phyloP scores from a whole-genome alignment of 2,797 vertebrate genomes.

The Leptatherina wallacei region DNA sequence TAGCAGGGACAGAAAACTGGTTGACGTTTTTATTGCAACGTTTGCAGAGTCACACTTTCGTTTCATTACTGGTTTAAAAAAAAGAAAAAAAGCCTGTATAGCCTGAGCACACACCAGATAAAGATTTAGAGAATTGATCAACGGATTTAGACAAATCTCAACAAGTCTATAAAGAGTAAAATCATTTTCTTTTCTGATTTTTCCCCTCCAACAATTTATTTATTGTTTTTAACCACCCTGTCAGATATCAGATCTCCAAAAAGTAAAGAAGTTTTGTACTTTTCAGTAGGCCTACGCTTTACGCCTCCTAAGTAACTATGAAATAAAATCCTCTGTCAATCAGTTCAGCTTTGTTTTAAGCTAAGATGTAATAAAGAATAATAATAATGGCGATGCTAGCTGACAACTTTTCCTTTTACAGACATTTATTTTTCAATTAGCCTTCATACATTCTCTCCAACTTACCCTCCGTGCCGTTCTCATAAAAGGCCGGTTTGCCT shows the following conservation, averaged over 20 bases:
- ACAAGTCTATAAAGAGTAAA: neutral
- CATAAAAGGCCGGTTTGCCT: slow-evolving; percentile 83
- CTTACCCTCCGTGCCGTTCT: slow-evolving; percentile 78
- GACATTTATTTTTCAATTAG: neutral
- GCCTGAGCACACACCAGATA: neutral
- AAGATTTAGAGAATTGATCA: neutral
- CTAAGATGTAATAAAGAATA: neutral
- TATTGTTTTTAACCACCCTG: neutral
- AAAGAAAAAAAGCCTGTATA: neutral
- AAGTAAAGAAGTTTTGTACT: neutral
- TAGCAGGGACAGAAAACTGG: neutral
- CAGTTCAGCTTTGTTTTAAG: neutral
- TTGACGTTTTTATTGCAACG: neutral
- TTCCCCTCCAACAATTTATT: neutral
- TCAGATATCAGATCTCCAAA: neutral
- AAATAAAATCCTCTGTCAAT: neutral
- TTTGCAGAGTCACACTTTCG: neutral
- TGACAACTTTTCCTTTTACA: neutral
- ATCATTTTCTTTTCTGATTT: neutral
- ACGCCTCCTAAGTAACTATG: no score
- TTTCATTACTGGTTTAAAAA: neutral
- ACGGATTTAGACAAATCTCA: neutral
- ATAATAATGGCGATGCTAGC: neutral
- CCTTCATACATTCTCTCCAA: neutral
- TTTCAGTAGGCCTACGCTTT: neutral